phyloP scores from a whole-genome alignment of 2,888 invertebrate genomes.

The Cerastis leucographa region DNA sequence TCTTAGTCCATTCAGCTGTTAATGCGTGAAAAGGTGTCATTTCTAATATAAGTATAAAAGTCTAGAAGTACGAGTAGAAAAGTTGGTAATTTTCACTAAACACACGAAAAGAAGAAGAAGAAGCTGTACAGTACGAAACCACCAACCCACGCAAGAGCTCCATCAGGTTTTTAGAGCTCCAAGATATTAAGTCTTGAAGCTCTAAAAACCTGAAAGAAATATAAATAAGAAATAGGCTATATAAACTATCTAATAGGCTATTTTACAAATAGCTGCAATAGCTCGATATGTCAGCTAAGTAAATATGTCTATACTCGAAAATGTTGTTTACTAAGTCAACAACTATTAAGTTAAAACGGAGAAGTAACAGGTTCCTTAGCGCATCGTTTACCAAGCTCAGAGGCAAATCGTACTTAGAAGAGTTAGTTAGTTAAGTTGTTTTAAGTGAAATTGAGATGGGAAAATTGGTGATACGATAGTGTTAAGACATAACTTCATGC shows the following conservation, averaged over 20 bases:
- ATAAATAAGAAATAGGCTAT: no score
- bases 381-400: slow-evolving; percentile 22
- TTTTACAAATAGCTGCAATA: neutral
- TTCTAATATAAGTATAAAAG: no score
- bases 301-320: neutral
- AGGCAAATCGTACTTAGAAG: slow-evolving; percentile 29
- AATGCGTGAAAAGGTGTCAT: no score
- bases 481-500: neutral
- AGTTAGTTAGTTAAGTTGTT: slow-evolving; percentile 16
- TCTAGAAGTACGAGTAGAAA: no score
- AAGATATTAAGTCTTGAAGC: neutral
- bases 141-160: no score
- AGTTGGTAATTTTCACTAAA: no score
- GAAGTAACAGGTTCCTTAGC: slow-evolving; percentile 35
- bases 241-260: no score
- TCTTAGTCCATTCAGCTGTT: no score
- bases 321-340: slow-evolving; percentile 1
- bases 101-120: no score
- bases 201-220: no score
- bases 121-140: no score
- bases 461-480: neutral
- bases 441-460: slow-evolving; percentile 11
- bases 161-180: neutral
- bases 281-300: neutral
- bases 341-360: slow-evolving; percentile 16